phyloP scores from a whole-genome alignment of 2,797 vertebrate species.

The Cryptoprocta ferox region DNA sequence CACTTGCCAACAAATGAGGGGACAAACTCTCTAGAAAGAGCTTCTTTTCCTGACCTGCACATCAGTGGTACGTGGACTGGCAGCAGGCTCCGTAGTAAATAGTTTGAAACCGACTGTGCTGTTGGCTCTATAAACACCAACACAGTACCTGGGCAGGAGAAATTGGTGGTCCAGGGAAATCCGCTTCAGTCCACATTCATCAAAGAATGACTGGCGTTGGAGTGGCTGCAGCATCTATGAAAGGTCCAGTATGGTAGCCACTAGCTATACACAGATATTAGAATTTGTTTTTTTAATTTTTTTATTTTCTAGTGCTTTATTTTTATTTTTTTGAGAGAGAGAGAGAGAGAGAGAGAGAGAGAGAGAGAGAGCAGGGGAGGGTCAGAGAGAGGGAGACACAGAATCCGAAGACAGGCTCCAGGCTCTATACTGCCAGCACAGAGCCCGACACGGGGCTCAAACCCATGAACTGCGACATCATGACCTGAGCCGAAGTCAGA shows the following conservation, averaged over 20 bases:
- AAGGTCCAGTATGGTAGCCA: not conserved
- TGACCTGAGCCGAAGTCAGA: no score
- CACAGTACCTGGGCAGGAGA: not conserved
- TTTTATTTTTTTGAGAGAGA: no score
- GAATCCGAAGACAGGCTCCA: no score
- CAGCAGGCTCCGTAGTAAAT: not conserved
- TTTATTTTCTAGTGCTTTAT: no score
- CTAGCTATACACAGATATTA: not conserved
- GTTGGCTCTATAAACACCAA: not conserved
- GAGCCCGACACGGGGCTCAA: no score
- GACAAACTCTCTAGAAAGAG: not conserved
- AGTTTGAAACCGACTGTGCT: not conserved
- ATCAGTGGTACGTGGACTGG: accelerated
- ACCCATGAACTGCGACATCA: no score
- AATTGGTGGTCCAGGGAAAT: not conserved
- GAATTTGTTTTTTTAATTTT: not conserved
- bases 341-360: no score
- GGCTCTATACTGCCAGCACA: no score
- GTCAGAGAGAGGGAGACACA: no score
- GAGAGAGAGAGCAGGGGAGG: no score
- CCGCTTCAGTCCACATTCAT: not conserved
- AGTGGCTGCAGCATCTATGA: not conserved
- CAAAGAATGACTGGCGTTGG: not conserved
- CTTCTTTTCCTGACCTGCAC: not conserved
- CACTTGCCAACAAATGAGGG: not conserved